Percentiles rank a stretch among this genome's conserved stretches.
Conservation (phyloP, 53 echinoderm and acorn worm species). For the Paracentrotus lividus region DNA sequence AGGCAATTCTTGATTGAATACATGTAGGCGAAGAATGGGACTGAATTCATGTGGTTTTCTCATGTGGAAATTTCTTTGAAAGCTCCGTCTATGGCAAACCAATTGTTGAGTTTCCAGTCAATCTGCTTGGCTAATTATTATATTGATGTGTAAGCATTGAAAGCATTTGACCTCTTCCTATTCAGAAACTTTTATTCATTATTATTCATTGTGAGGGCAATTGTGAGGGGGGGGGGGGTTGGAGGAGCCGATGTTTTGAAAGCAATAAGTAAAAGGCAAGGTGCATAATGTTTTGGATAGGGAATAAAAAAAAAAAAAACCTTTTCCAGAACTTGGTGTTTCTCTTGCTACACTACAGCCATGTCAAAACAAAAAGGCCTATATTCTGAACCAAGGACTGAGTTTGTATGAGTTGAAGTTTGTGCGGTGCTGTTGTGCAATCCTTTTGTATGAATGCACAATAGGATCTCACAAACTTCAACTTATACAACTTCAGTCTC, state of each 20-base stretch:
- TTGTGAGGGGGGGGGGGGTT: neutral
- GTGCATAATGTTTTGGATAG: no score
- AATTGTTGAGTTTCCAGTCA: neutral
- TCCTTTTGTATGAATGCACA: no score
- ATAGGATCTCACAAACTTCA: no score
- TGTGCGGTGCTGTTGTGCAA: no score
- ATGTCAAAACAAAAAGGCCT: no score
- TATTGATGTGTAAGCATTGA: neutral
- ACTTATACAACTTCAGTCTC: no score
- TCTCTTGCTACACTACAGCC: no score
- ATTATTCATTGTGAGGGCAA: neutral
- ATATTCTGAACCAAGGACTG: no score
- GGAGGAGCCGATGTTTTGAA: neutral
- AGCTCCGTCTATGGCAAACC: neutral
- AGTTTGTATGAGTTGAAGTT: no score
- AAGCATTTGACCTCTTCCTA: neutral
- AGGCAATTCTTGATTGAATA: neutral
- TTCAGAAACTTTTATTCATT: neutral
- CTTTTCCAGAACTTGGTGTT: no score
- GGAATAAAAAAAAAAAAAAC: no score
- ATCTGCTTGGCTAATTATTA: neutral
- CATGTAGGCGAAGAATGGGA: neutral
- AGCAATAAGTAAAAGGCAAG: no score
- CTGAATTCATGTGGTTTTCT: constrained; percentile 33
- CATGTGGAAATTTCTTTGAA: neutral